phyloP scores from a whole-genome alignment of 2,113 vertebrate species.

The Grallaria varia region DNA sequence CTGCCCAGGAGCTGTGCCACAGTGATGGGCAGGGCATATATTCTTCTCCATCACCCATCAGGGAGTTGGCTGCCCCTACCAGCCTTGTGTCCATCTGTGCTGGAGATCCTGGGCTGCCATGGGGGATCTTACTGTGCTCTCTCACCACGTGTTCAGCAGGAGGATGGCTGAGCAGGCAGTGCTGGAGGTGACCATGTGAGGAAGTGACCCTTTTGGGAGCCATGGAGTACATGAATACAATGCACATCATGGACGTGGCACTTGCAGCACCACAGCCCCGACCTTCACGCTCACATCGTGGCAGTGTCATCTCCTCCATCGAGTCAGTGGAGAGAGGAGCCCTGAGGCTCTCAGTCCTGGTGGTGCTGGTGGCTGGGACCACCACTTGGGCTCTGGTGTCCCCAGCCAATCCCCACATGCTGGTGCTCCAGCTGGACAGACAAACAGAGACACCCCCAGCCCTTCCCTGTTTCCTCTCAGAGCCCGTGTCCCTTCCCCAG shows the following conservation, averaged over 20 bases:
- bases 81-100: neutral
- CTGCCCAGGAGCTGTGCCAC: neutral
- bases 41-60: neutral
- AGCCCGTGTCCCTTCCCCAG: fast-evolving
- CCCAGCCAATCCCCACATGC: neutral
- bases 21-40: neutral
- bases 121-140: fast-evolving
- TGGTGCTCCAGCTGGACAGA: neutral
- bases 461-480: neutral
- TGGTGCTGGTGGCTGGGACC: neutral
- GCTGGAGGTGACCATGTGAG: neutral
- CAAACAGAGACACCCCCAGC: neutral
- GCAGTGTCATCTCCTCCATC: neutral
- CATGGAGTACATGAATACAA: fast-evolving
- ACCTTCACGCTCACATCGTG: fast-evolving
- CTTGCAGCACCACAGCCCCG: neutral
- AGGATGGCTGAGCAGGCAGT: neutral
- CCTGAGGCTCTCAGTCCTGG: neutral
- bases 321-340: neutral
- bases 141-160: neutral
- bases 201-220: no score
- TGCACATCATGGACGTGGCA: fast-evolving
- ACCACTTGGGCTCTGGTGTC: neutral
- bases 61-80: neutral
- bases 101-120: neutral